These are phyloP conservation scores for Galeopsomyia nigrocyanea DNA, from an alignment of 2,888 invertebrate genomes.

Conservation along the genomic window DNA sequence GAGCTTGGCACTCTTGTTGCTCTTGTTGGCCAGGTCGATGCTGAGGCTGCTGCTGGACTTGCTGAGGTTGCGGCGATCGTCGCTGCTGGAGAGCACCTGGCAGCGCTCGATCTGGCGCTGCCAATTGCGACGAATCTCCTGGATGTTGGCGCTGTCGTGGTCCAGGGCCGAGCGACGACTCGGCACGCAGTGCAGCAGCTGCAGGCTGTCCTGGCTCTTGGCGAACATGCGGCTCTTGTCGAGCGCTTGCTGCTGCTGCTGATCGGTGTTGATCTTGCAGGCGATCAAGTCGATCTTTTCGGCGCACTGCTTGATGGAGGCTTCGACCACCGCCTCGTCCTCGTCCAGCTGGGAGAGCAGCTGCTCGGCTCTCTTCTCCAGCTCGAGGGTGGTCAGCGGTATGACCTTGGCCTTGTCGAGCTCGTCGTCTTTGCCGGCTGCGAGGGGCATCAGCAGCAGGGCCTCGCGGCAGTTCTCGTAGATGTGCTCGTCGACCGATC, in stretches of 20 bases:
- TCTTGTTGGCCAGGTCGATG: background rate
- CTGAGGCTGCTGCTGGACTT: constrained; percentile 46
- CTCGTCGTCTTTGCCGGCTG: too few relatives aligned
- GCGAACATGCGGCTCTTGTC: constrained; percentile 52
- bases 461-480: constrained; percentile 62
- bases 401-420: constrained; percentile 50
- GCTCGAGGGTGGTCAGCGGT: constrained; percentile 58
- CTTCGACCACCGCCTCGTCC: constrained; percentile 59
- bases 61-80: constrained; percentile 38
- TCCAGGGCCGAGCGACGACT: constrained; percentile 46
- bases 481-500: constrained; percentile 60
- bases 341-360: constrained; percentile 63
- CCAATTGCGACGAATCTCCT: constrained; percentile 63
- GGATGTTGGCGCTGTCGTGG: constrained; percentile 56
- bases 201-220: constrained; percentile 57
- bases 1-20: constrained; percentile 55
- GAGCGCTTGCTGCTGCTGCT: constrained; percentile 42
- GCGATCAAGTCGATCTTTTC: constrained; percentile 46
- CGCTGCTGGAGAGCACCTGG: constrained; percentile 35
- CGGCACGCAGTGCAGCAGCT: background rate
- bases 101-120: constrained; percentile 58
- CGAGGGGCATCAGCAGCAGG: background rate
- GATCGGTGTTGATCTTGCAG: constrained; percentile 45
- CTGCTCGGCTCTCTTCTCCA: constrained; percentile 62
- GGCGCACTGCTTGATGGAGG: constrained; percentile 51